These are phyloP conservation scores for Nemotelus pantherinus DNA, from an alignment of 2,888 invertebrate species.

Conservation along the genomic window DNA sequence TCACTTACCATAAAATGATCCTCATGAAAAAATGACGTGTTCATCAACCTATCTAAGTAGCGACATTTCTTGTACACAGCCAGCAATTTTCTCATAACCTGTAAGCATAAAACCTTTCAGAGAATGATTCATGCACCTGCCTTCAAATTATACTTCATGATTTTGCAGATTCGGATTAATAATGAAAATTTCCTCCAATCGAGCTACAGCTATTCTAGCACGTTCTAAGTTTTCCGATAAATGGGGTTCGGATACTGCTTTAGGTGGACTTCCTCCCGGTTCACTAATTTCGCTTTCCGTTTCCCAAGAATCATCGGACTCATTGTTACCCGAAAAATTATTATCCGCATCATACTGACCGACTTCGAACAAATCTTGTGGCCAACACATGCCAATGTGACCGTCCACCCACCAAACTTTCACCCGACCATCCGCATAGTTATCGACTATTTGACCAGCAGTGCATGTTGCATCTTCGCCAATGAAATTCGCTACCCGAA, in stretches of 20 bases:
- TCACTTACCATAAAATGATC: conserved; percentile 76
- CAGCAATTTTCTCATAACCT: conserved; percentile 81
- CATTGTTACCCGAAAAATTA: conserved; percentile 77
- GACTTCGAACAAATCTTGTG: conserved; percentile 87
- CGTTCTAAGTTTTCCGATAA: conserved; percentile 82
- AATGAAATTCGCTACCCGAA: conserved; percentile 82
- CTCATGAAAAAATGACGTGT: conserved; percentile 86
- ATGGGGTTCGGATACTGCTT: conserved; percentile 68
- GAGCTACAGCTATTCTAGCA: conserved; percentile 78
- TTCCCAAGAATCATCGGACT: conserved; percentile 83
- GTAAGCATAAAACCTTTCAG: conserved; percentile 22
- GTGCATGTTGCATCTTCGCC: conserved; percentile 77
- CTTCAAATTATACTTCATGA: conserved; percentile 68
- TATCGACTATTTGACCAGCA: conserved; percentile 90
- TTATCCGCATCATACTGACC: conserved; percentile 81
- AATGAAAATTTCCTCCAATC: conserved; percentile 81
- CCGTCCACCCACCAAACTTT: conserved; percentile 95
- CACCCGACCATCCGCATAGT: conserved; percentile 85
- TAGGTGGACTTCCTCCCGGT: conserved; percentile 57
- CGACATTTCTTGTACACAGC: conserved; percentile 87
- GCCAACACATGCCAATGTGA: conserved; percentile 88
- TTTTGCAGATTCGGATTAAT: conserved; percentile 80
- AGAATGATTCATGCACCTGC: neutral
- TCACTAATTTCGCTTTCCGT: conserved; percentile 74
- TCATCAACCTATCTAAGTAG: conserved; percentile 85